Conservation (phyloP, 2,113 vertebrate species). For the Macrotus californicus region DNA sequence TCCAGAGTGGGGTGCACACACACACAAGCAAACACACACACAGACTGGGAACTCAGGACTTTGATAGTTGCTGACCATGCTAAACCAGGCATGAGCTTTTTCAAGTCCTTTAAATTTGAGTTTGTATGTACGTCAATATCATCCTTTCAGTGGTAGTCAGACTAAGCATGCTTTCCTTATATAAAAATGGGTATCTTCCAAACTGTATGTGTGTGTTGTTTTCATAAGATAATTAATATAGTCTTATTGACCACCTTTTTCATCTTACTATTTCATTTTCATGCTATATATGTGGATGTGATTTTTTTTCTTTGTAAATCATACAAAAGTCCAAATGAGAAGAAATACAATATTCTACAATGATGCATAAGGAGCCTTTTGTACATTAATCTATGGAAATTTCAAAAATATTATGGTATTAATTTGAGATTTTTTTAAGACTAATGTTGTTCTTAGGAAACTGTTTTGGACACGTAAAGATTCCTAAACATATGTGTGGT, state of each 20-base stretch:
- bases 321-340: background rate
- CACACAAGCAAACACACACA: background rate
- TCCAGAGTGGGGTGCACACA: background rate
- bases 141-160: background rate
- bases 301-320: constrained; percentile 26
- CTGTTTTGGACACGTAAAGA: background rate
- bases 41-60: background rate
- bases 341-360: background rate
- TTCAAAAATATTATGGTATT: background rate
- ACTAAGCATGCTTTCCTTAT: background rate
- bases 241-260: background rate
- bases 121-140: background rate
- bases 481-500: background rate
- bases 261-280: background rate
- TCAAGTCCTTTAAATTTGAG: background rate
- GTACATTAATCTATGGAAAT: background rate
- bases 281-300: background rate
- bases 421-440: constrained; percentile 2
- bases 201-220: background rate
- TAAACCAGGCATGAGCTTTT: background rate
- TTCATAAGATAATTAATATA: background rate
- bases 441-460: background rate
- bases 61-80: background rate
- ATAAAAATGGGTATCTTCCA: background rate
- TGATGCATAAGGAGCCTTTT: background rate